phyloP scores from a whole-genome alignment of 2,888 invertebrate species.

The Aphelenchoides bicaudatus region DNA sequence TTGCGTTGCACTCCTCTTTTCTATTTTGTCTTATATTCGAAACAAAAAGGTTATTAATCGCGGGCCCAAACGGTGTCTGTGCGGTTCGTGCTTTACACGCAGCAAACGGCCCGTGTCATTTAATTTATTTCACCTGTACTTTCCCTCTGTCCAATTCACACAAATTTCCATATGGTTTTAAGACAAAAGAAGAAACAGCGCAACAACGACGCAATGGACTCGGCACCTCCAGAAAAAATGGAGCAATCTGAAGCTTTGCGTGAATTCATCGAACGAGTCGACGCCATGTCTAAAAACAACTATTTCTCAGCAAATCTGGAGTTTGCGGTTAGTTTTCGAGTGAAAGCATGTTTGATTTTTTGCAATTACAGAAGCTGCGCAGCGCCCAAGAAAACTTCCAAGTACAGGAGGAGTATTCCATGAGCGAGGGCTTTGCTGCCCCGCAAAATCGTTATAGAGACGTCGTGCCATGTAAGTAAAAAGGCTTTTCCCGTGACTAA shows the following conservation, averaged over 20 bases:
- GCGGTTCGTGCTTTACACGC: no score
- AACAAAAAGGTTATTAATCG: no score
- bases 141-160: no score
- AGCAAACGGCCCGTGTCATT: no score
- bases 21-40: no score
- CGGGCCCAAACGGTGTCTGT: conserved; percentile 3
- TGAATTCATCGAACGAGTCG: conserved; percentile 14
- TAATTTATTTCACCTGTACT: no score
- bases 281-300: neutral
- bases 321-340: conserved; percentile 16
- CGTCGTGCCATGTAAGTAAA: conserved; percentile 47
- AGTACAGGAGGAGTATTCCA: conserved; percentile 26
- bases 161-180: no score
- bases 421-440: conserved; percentile 34
- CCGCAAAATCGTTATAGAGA: conserved; percentile 53
- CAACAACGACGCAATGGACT: no score
- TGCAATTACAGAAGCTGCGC: conserved; percentile 42
- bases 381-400: conserved; percentile 38
- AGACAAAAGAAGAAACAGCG: no score
- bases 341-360: neutral
- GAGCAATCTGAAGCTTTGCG: conserved; percentile 10
- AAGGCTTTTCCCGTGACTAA: neutral
- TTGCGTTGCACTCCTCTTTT: neutral
- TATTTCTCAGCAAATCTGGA: conserved; percentile 11
- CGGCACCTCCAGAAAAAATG: no score